Percentiles rank a stretch among this genome's conserved stretches.
These are phyloP conservation scores for Recurvirostra avosetta DNA, from an alignment of 2,113 vertebrate genomes.

Conservation along the genomic window DNA sequence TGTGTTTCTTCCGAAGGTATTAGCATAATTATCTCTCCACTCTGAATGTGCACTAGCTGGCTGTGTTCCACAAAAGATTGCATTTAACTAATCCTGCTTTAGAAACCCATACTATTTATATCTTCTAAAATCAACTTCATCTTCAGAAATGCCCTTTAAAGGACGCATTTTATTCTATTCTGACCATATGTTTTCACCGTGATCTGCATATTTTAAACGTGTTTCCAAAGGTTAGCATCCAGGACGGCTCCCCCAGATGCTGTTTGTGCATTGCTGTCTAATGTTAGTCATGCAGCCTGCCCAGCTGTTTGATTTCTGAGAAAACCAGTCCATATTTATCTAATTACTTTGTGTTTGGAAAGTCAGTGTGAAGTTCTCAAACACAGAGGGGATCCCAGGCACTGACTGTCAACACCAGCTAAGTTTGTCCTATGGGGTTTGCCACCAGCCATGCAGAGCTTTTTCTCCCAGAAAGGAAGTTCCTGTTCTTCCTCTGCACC, in stretches of 20 bases:
- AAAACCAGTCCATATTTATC: not conserved
- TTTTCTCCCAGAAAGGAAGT: not conserved
- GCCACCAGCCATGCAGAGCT: not conserved
- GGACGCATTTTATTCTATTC: not conserved
- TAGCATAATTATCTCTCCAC: not conserved
- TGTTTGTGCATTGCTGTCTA: not conserved
- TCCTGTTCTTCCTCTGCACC: not conserved
- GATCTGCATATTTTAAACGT: not conserved
- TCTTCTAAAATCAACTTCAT: not conserved
- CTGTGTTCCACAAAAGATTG: not conserved
- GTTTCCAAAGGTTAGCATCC: not conserved
- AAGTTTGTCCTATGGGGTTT: not conserved
- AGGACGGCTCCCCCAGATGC: not conserved
- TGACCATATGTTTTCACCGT: not conserved
- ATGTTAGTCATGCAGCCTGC: not conserved
- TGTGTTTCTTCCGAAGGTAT: not conserved
- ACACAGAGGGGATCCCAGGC: not conserved
- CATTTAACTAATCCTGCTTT: constrained; percentile 17
- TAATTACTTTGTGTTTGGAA: not conserved
- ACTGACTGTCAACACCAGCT: not conserved
- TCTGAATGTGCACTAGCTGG: not conserved
- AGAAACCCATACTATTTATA: not conserved
- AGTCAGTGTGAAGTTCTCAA: not conserved
- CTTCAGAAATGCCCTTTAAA: constrained; percentile 48
- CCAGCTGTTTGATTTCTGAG: not conserved